Percentiles rank a stretch among this genome's conserved stretches.
phyloP scores from a whole-genome alignment of 2,113 vertebrate genomes.

The Silurus meridionalis region DNA sequence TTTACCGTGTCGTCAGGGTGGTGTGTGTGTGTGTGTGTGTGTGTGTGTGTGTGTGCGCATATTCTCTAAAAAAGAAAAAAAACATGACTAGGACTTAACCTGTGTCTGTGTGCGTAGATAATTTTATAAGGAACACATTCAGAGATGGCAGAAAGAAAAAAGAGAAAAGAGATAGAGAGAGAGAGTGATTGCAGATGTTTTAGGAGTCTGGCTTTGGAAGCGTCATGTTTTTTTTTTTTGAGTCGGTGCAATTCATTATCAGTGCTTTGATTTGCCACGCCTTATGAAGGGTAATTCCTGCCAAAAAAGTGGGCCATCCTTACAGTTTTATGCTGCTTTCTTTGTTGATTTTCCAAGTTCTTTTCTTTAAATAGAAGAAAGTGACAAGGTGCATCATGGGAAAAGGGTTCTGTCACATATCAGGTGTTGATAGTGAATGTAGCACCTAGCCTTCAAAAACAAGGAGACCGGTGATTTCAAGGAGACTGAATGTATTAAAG shows the following conservation, averaged over 20 bases:
- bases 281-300: slow-evolving; percentile 48
- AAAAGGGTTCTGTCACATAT: slow-evolving; percentile 33
- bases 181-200: slow-evolving; percentile 36
- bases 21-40: slow-evolving; percentile 46
- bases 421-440: slow-evolving; percentile 48
- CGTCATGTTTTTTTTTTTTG: slow-evolving; percentile 44
- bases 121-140: slow-evolving; percentile 41
- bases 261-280: slow-evolving; percentile 68
- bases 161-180: neutral
- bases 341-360: slow-evolving; percentile 30
- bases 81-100: slow-evolving; percentile 23
- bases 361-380: slow-evolving; percentile 26
- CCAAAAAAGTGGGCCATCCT: slow-evolving; percentile 27
- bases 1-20: slow-evolving; percentile 75
- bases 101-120: slow-evolving; percentile 67
- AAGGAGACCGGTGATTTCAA: slow-evolving; percentile 6
- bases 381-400: slow-evolving; percentile 42
- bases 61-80: slow-evolving; percentile 68
- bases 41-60: slow-evolving; percentile 45
- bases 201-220: slow-evolving; percentile 39
- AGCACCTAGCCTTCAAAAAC: slow-evolving; percentile 27
- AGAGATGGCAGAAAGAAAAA: slow-evolving; percentile 39
- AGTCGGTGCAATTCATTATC: slow-evolving; percentile 63
- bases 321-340: slow-evolving; percentile 51
- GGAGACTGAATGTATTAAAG: slow-evolving; percentile 55